Base-by-base conservation (phyloP, 2,797 vertebrate species). In the Pristis pectinata region DNA sequence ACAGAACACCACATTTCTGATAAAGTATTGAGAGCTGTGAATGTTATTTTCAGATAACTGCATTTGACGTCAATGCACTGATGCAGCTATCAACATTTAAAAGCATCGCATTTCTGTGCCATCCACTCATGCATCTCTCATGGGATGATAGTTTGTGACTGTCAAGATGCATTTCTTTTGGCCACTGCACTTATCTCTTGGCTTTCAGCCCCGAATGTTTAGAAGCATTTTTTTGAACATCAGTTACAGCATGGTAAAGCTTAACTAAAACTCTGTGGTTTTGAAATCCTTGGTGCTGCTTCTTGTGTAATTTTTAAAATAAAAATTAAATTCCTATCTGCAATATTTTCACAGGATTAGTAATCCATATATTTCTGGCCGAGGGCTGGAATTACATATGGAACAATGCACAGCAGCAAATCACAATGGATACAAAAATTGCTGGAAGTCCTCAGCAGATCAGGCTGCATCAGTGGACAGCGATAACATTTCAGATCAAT, bases 71-170 rank as follows among this genome's bases (percentile, higher is more conserved):
- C 87, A 41, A 37, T 37, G 34, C 85, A 89, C 34, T 61, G 85
- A 89, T 89, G 56, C 56, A 22, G 56, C n/a, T 89, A 89, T 64
- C 34, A 89, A 91, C 64, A 37, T 22, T 91, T 91, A 64, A 91
- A 64, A 91, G 59, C 59, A 64, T 91, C 17, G 0, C 59, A 37
- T 37, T 89, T n/a, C 59, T 41, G 34, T 64, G 17, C n/a, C 34
- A 9, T 91, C 59, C 59, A 87, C 83, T 87, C 49, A 67, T 8
- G 19, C 59, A 64, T 53, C 85, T 85, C 82, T 85, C 44, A 2
- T 10, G 30, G 82, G 44, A 56, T 49, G 7, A 56, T 0, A 56
- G 44, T 56, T 53, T 85, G 27, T 87, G 27, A 30, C 83, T 56
- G 53, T 13, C 83, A 85, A 30, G 83, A 87, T 34, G 49, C 30